Percentiles rank a stretch among this genome's conserved stretches.
Evolutionary conservation across 1,140 invertebrate genomes (phyloP).

Genomic region (Uloborus diversus): DNA sequence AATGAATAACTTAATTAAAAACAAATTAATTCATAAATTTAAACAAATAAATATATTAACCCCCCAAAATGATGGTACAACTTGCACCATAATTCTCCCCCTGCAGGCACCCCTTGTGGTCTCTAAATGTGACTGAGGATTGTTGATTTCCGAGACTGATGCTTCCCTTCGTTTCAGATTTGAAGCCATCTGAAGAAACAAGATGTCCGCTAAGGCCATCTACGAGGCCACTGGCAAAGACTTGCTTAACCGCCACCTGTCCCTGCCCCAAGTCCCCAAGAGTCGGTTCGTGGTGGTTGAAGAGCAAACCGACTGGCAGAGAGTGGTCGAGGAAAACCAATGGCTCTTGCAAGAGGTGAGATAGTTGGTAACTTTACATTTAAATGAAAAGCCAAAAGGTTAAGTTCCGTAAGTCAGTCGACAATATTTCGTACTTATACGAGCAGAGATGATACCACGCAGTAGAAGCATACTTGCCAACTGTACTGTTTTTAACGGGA

Average conservation of each 20-base stretch:
- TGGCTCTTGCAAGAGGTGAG: conserved; percentile 87
- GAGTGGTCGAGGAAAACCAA: conserved; percentile 78
- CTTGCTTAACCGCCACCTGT: conserved; percentile 87
- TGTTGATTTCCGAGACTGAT: background rate
- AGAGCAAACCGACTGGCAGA: conserved; percentile 81
- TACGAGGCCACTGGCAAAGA: conserved; percentile 95
- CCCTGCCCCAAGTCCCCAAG: conserved; percentile 73
- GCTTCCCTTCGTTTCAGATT: background rate
- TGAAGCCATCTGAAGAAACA: too few species aligned
- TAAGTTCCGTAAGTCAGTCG: too few species aligned
- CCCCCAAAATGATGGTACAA: background rate
- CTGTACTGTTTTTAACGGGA: too few species aligned
- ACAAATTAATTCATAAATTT: background rate
- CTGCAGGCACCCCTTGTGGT: background rate
- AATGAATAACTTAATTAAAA: too few species aligned
- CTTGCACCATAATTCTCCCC: background rate
- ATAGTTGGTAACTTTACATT: too few species aligned
- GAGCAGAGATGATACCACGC: too few species aligned
- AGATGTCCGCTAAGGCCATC: conserved; percentile 98
- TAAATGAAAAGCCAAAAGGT: too few species aligned
- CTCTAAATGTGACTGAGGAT: background rate
- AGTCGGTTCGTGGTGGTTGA: conserved; percentile 85
- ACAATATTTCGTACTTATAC: too few species aligned
- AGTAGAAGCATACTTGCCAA: too few species aligned
- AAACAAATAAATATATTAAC: background rate